These are phyloP conservation scores for Montipora foliosa DNA, from an alignment of 64 coral and sea anemone genomes.

Conservation along the genomic window DNA sequence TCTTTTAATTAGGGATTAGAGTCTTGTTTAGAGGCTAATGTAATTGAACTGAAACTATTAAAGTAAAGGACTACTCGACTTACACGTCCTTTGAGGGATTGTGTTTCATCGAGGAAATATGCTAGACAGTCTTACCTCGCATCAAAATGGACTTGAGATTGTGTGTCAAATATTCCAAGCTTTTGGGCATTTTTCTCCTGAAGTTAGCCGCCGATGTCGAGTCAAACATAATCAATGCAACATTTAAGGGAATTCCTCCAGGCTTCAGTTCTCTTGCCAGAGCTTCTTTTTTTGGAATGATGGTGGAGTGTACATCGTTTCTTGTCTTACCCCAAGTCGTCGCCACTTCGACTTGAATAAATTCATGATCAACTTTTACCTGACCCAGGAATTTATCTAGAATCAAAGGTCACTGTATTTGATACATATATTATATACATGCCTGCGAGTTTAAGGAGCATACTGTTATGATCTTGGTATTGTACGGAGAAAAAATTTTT, in stretches of 20 bases:
- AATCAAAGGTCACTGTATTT: neutral
- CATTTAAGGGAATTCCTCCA: conserved; percentile 67
- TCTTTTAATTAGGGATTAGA: too few species aligned
- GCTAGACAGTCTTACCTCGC: conserved; percentile 34
- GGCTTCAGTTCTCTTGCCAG: neutral
- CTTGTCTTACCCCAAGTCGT: conserved; percentile 16
- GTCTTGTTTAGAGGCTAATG: too few species aligned
- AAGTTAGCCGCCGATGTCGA: conserved; percentile 78
- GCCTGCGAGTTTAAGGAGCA: too few species aligned
- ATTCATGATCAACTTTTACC: conserved; percentile 54
- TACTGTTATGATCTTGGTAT: too few species aligned
- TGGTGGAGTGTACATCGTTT: conserved; percentile 44
- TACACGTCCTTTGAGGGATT: too few species aligned
- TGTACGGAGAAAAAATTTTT: too few species aligned
- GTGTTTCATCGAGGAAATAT: too few species aligned
- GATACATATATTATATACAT: neutral
- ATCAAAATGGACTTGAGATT: conserved; percentile 41
- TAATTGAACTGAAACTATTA: too few species aligned
- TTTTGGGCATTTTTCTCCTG: conserved; percentile 74
- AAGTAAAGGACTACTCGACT: too few species aligned
- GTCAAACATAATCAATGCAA: conserved; percentile 78
- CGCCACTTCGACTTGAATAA: conserved; percentile 67
- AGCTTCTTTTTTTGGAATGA: conserved; percentile 55
- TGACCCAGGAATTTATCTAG: conserved; percentile 26
- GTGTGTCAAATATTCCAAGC: conserved; percentile 39